These are phyloP conservation scores for Pterostichus madidus DNA, from an alignment of 2,888 invertebrate genomes.

Conservation along the genomic window DNA sequence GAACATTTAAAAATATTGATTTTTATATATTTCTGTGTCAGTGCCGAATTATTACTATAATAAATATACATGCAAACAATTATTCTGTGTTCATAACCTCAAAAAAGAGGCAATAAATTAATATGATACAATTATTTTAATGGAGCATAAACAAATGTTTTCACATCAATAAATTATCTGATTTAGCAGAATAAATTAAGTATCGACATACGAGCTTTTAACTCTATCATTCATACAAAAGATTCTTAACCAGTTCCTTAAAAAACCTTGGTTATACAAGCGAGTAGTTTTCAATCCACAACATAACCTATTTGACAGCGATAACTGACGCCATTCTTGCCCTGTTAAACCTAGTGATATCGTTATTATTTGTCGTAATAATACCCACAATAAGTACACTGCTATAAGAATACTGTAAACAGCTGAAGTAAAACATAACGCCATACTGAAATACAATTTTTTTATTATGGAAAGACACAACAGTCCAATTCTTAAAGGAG, in stretches of 20 bases:
- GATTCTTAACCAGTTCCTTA: constrained; percentile 72
- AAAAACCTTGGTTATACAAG: constrained; percentile 72
- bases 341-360: constrained; percentile 78
- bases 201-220: constrained; percentile 36
- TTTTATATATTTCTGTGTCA: neutral
- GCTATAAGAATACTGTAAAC: constrained; percentile 63
- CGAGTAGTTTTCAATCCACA: constrained; percentile 71
- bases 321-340: constrained; percentile 77
- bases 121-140: neutral
- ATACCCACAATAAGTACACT: constrained; percentile 57
- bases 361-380: constrained; percentile 74
- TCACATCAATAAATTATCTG: constrained; percentile 22
- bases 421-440: constrained; percentile 77
- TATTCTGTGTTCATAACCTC: neutral
- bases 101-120: neutral
- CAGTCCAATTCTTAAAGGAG: too few relatives aligned
- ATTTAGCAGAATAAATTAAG: constrained; percentile 12
- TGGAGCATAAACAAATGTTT: too few relatives aligned
- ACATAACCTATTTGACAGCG: constrained; percentile 71
- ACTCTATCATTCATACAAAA: constrained; percentile 14
- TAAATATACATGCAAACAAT: too few relatives aligned
- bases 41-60: neutral
- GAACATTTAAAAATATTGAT: neutral
- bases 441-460: constrained; percentile 73
- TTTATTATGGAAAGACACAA: too few relatives aligned